phyloP scores from a whole-genome alignment of 2,113 vertebrate species.

The Malurus cyaneus region DNA sequence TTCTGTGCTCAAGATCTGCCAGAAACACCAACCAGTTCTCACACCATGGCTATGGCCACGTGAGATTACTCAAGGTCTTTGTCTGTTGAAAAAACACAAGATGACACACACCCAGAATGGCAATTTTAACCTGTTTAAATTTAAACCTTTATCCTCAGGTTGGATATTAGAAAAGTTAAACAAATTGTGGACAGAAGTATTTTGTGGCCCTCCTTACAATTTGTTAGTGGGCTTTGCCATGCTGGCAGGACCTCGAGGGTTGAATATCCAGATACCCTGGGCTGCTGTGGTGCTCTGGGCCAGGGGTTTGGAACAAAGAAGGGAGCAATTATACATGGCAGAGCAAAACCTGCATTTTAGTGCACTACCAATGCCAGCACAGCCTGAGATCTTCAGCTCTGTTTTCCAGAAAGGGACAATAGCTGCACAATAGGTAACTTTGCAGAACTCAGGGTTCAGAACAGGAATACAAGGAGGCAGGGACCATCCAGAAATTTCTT shows the following conservation, averaged over 20 bases:
- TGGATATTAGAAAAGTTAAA: too few species aligned
- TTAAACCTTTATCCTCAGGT: too few species aligned
- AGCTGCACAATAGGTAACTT: neutral
- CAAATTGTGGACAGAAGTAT: neutral
- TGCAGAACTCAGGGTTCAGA: neutral
- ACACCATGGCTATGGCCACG: neutral
- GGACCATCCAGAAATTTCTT: neutral
- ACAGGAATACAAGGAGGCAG: neutral
- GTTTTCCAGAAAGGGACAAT: neutral
- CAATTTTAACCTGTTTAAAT: neutral
- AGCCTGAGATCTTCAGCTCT: neutral
- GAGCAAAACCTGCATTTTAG: neutral
- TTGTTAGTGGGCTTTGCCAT: neutral
- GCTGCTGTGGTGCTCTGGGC: neutral
- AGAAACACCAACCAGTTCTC: neutral
- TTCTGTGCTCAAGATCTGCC: neutral
- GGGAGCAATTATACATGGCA: neutral
- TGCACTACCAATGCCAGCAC: neutral
- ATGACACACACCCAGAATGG: rapidly evolving
- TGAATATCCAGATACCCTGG: neutral
- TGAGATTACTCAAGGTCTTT: neutral
- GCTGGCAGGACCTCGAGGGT: neutral
- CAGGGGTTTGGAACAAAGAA: neutral
- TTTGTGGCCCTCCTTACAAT: neutral
- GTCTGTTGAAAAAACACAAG: neutral